A percentile compares a stretch with the other conserved stretches of the same genome.
Conservation (phyloP, 2,113 vertebrate species). For the Cricetomys ansorgei region DNA sequence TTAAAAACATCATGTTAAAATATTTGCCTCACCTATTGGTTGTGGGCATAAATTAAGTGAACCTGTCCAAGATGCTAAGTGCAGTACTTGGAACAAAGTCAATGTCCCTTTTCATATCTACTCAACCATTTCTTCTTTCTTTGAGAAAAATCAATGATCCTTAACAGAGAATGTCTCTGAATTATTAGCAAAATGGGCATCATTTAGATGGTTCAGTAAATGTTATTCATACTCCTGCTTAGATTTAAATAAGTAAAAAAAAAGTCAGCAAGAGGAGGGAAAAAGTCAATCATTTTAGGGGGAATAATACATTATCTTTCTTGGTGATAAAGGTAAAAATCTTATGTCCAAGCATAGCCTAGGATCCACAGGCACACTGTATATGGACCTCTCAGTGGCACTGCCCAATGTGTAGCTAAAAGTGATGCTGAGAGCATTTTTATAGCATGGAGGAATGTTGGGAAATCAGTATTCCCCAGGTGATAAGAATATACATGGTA, state of each 20-base stretch:
- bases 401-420: not conserved
- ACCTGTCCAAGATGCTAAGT: not conserved
- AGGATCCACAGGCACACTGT: not conserved
- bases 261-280: not conserved
- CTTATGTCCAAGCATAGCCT: not conserved
- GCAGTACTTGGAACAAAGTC: not conserved
- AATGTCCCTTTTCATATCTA: not conserved
- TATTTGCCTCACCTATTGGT: not conserved
- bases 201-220: not conserved
- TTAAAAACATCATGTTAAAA: not conserved
- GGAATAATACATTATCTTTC: not conserved
- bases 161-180: not conserved
- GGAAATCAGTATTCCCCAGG: not conserved
- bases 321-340: not conserved
- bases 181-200: not conserved
- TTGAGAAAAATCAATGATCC: not conserved
- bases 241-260: not conserved
- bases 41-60: not conserved
- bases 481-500: not conserved
- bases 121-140: not conserved
- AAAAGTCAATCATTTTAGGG: not conserved
- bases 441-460: not conserved
- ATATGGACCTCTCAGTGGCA: accelerated
- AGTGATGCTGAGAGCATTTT: not conserved
- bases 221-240: not conserved